phyloP scores from a whole-genome alignment of 2,113 vertebrate species.

The Lota lota region DNA sequence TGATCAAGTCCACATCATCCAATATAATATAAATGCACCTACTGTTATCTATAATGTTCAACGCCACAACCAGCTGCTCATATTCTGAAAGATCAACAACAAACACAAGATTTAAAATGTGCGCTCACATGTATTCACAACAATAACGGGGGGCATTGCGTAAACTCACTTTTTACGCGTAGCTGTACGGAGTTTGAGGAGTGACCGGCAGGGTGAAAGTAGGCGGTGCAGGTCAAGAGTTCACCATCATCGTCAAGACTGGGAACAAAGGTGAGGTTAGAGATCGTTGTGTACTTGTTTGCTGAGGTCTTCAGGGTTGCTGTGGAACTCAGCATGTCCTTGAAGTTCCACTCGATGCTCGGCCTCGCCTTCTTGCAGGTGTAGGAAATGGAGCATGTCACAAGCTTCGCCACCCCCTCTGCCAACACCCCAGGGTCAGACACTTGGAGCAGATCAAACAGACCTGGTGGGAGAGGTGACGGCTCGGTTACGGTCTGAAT shows the following conservation, averaged over 20 bases:
- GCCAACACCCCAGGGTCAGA: slow-evolving; percentile 16
- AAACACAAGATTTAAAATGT: not conserved
- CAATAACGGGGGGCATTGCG: not conserved
- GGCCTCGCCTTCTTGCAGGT: slow-evolving; percentile 46
- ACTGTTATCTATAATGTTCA: slow-evolving; percentile 23
- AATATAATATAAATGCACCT: not conserved
- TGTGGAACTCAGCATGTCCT: slow-evolving; percentile 36
- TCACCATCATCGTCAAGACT: slow-evolving; percentile 45
- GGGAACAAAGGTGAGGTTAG: slow-evolving; percentile 55
- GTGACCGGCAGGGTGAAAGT: slow-evolving; percentile 20
- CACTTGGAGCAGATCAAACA: slow-evolving; percentile 44
- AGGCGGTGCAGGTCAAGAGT: slow-evolving; percentile 51
- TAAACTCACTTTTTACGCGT: slow-evolving; percentile 48
- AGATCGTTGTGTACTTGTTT: slow-evolving; percentile 10
- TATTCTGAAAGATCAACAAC: slow-evolving; percentile 31
- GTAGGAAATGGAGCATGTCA: slow-evolving; percentile 53
- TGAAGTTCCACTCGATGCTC: slow-evolving; percentile 53
- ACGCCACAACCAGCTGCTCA: not conserved
- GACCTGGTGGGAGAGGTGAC: slow-evolving; percentile 41
- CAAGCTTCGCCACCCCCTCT: slow-evolving; percentile 49
- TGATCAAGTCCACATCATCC: not conserved
- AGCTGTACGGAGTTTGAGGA: slow-evolving; percentile 37
- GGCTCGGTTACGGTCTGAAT: not conserved
- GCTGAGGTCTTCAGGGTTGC: not conserved
- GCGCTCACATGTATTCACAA: not conserved